Evolutionary conservation across 1,140 invertebrate species (phyloP).

Genomic region (Papilio polytes): DNA sequence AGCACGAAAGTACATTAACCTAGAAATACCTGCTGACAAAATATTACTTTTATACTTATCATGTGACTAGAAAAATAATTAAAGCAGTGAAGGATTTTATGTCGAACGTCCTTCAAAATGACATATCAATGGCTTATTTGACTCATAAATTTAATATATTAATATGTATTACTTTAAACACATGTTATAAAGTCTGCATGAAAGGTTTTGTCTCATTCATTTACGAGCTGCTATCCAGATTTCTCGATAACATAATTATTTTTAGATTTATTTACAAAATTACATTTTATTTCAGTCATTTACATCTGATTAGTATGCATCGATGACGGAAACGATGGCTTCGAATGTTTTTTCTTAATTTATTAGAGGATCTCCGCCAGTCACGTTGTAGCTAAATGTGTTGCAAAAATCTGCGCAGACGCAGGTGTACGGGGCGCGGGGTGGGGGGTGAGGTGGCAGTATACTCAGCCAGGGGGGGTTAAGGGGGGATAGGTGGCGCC

Average conservation of each 20-base stretch:
- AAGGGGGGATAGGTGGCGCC: conserved; percentile 62
- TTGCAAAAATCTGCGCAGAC: conserved; percentile 70
- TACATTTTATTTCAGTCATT: neutral
- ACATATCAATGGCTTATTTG: neutral
- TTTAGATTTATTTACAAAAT: neutral
- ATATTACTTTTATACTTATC: neutral
- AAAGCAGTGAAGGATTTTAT: neutral
- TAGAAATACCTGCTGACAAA: neutral
- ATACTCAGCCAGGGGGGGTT: conserved; percentile 40
- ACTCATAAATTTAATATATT: no score
- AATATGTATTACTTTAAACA: no score
- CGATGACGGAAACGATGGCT: neutral
- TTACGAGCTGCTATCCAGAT: neutral
- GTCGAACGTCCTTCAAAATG: neutral
- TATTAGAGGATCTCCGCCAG: conserved; percentile 43
- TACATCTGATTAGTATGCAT: conserved; percentile 3
- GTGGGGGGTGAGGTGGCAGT: conserved; percentile 39
- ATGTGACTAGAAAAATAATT: neutral
- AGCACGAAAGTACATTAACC: neutral
- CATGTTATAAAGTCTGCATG: neutral
- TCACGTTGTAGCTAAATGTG: conserved; percentile 37
- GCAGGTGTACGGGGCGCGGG: conserved; percentile 43
- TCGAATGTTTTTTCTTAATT: neutral
- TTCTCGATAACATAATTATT: neutral
- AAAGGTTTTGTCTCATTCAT: neutral